Evolutionary conservation across 2,113 vertebrate genomes (phyloP).

Genomic region (Trogon surrucura): DNA sequence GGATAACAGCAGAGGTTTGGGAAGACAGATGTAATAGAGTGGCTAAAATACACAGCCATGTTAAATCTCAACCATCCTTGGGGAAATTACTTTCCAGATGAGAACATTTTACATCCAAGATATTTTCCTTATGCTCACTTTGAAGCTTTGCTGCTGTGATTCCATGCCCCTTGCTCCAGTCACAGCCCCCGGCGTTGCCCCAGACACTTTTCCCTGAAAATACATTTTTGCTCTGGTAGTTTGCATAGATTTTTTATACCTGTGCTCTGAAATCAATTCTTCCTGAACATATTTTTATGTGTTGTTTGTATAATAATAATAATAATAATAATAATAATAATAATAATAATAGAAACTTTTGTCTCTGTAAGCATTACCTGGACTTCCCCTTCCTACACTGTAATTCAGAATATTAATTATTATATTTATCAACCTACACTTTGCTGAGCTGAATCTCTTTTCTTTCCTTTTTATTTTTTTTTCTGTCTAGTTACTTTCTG

Average conservation of each 20-base stretch:
- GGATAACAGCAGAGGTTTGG: neutral
- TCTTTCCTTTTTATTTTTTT: too few relatives aligned
- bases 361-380: neutral
- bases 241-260: neutral
- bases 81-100: neutral
- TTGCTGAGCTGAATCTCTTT: neutral
- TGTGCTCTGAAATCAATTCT: neutral
- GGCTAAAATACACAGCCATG: neutral
- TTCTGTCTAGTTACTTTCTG: neutral
- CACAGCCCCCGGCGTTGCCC: rapidly evolving
- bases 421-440: neutral
- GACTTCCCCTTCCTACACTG: neutral
- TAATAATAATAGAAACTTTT: neutral
- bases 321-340: neutral
- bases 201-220: neutral
- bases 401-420: neutral
- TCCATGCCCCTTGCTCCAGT: neutral
- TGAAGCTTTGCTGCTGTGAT: neutral
- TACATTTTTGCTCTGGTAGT: neutral
- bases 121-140: neutral
- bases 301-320: neutral
- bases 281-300: neutral
- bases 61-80: neutral
- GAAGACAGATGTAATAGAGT: neutral
- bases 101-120: neutral